Percentiles rank a stretch among this genome's conserved stretches.
Evolutionary conservation across 2,113 vertebrate species (phyloP).

Genomic region (Engystomops pustulosus): DNA sequence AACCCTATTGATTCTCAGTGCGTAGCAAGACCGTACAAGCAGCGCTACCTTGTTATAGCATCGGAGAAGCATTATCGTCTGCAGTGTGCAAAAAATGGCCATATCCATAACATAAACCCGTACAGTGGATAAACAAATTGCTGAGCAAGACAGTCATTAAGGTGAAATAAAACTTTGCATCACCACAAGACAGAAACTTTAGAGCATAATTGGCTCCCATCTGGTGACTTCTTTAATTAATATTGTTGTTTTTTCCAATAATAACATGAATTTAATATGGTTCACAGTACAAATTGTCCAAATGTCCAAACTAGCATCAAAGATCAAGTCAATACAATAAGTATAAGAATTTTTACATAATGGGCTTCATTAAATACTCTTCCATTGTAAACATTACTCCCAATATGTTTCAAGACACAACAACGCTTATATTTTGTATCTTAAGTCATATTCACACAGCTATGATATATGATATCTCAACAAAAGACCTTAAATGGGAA

Average conservation of each 20-base stretch:
- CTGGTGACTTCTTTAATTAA: not conserved
- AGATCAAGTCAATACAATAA: too few relatives aligned
- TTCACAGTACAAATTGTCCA: not conserved
- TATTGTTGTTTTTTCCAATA: not conserved
- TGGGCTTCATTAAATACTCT: too few relatives aligned
- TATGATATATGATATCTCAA: too few relatives aligned
- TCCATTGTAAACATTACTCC: too few relatives aligned
- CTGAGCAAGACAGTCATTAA: not conserved
- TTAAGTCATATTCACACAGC: too few relatives aligned
- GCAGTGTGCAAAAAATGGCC: not conserved
- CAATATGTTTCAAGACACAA: too few relatives aligned
- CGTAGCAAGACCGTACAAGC: not conserved
- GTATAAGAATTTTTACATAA: not conserved
- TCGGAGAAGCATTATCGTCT: not conserved
- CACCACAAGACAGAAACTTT: slow-evolving; percentile 7
- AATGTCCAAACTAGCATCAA: not conserved
- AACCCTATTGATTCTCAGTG: slow-evolving; percentile 34
- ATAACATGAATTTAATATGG: not conserved
- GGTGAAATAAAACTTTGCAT: slow-evolving; percentile 18
- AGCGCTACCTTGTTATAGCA: not conserved
- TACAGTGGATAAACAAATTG: not conserved
- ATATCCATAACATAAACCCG: slow-evolving; percentile 29
- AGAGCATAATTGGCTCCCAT: not conserved
- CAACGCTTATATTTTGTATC: too few relatives aligned
- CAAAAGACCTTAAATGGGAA: too few relatives aligned